These are phyloP conservation scores for Arvicanthis niloticus DNA, from an alignment of 2,113 vertebrate species.

Conservation along the genomic window DNA sequence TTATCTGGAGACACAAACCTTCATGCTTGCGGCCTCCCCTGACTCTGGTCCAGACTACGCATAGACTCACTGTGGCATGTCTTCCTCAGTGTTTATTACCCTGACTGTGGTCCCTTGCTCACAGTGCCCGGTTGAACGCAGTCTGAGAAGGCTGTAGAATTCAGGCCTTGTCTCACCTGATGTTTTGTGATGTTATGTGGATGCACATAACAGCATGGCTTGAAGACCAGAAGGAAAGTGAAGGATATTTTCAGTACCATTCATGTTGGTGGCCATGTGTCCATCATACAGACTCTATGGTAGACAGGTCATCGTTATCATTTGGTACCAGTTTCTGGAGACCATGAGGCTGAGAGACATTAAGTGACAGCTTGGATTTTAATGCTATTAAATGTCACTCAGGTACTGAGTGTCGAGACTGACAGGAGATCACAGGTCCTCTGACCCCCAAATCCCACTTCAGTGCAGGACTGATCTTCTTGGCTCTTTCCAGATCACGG, in stretches of 20 bases:
- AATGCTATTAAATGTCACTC: neutral
- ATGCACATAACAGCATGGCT: no score
- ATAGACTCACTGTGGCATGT: neutral
- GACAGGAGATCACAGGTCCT: neutral
- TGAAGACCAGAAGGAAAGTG: neutral
- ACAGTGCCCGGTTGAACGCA: neutral
- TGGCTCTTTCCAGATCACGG: neutral
- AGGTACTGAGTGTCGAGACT: neutral
- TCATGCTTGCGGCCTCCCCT: neutral
- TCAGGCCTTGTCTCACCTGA: neutral
- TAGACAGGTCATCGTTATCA: neutral
- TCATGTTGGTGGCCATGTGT: neutral
- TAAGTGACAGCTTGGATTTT: neutral
- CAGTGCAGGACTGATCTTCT: neutral
- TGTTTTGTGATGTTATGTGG: no score
- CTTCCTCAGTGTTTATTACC: neutral
- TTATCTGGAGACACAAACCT: neutral
- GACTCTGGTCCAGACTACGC: neutral
- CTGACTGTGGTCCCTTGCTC: neutral
- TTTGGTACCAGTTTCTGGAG: neutral
- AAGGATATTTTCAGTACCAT: neutral
- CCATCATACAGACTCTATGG: neutral
- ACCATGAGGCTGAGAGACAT: neutral
- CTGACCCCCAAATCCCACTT: neutral
- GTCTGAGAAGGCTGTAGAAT: neutral